Evolutionary conservation across 2,113 vertebrate genomes (phyloP), one percentile per base, ranked within the genome.

Genomic region (Cnemophilus loriae): DNA sequence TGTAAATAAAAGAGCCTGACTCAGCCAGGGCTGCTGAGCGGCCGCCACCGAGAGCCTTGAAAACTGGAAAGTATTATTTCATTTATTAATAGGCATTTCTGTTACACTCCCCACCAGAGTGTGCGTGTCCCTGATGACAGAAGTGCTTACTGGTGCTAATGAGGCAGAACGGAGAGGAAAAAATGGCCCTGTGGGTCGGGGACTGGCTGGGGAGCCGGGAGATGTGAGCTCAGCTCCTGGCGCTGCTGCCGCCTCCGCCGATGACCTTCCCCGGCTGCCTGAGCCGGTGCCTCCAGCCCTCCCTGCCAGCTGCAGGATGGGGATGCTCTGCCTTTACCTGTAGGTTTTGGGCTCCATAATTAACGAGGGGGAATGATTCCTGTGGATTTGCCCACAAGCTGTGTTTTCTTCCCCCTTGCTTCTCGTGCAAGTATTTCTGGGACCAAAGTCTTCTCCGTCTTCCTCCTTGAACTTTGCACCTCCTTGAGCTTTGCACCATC

Each of bases 61-160:
- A 97, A 97, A 97, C 96, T 97, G 96, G 96, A 97, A 96, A 97
- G 92, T 96, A 95, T 96, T 97, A 97, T 96, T 95, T 96, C 95
- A 96, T 95, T 83, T 96, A 95, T 96, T 95, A 96, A 95, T 83
- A 97, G 96, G 90, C 95, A 94, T 95, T 95, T 86, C 77, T 95
- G 86, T 57, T 97, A 95, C 90, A 90, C 95, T 97, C 95, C 95
- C 96, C 95, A 95, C 95, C 95, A 86, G 96, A 95, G 95, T 83
- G 90, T 96, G 95, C 83, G 35, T 96, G 94, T 94, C 96, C 94
- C 96, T 80, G 95, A 94, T 97, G 96, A 96, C 96, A 97, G 96
- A 97, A 97, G 95, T 97, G 95, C 96, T 97, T 97, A 96, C 92
- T 90, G 33, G 92, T 70, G 92, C 83, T 96, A 97, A 97, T 96